These are phyloP conservation scores for Limnephilus lunatus DNA, from an alignment of 2,888 invertebrate genomes.

Conservation along the genomic window DNA sequence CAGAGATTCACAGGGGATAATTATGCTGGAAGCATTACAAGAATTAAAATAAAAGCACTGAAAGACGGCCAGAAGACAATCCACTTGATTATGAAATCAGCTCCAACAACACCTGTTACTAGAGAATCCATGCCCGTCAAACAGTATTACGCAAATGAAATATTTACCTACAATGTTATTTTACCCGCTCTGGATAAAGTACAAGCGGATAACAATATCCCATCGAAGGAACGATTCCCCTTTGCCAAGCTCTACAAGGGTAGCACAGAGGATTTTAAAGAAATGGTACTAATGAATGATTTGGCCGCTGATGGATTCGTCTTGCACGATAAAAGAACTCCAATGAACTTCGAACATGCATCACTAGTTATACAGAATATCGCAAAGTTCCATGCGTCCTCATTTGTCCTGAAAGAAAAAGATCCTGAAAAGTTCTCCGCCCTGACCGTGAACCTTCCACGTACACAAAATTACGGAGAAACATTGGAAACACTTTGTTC, in stretches of 20 bases:
- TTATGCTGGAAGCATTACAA: conserved; percentile 28
- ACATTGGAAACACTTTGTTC: neutral
- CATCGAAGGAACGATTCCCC: conserved; percentile 38
- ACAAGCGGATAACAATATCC: conserved; percentile 46
- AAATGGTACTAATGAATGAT: conserved; percentile 59
- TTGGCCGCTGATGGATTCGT: conserved; percentile 47
- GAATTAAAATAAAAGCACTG: neutral
- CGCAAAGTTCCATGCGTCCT: conserved; percentile 59
- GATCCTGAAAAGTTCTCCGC: conserved; percentile 57
- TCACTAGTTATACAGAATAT: conserved; percentile 40
- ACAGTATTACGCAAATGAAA: conserved; percentile 52
- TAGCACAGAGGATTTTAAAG: conserved; percentile 43
- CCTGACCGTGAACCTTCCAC: conserved; percentile 43
- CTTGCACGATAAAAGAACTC: conserved; percentile 38
- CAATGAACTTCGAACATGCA: conserved; percentile 53
- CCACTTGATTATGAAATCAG: conserved; percentile 54
- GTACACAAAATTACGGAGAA: conserved; percentile 17
- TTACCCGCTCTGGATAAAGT: conserved; percentile 47
- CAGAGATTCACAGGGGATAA: conserved; percentile 26
- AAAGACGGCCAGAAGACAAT: neutral
- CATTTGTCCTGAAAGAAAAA: conserved; percentile 54
- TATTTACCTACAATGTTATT: conserved; percentile 53
- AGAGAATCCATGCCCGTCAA: conserved; percentile 52
- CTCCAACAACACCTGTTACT: neutral
- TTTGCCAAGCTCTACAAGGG: conserved; percentile 53